Percentiles rank a stretch among this genome's conserved stretches.
phyloP scores from a whole-genome alignment of 2,888 invertebrate genomes.

The Temnothorax ravouxi region DNA sequence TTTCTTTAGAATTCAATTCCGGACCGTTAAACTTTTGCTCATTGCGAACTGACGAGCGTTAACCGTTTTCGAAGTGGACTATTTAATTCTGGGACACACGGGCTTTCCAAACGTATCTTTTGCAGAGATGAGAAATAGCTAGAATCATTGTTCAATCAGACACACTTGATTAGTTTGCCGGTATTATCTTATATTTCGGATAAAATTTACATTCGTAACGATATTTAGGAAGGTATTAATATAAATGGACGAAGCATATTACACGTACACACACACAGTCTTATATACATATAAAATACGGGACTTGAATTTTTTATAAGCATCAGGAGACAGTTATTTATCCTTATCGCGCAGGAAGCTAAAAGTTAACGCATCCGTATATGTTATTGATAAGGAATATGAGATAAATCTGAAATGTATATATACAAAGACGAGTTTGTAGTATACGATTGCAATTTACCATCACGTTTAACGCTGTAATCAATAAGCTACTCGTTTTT shows the following conservation, averaged over 20 bases:
- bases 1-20: constrained; percentile 74
- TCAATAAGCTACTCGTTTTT: constrained; percentile 38
- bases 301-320: background rate
- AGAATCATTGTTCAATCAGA: background rate
- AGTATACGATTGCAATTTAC: constrained; percentile 15
- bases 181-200: background rate
- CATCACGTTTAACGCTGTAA: constrained; percentile 52
- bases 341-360: constrained; percentile 26
- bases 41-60: constrained; percentile 75
- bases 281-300: background rate
- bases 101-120: background rate
- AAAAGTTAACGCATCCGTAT: constrained; percentile 5
- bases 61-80: constrained; percentile 62
- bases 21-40: constrained; percentile 77
- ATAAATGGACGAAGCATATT: background rate
- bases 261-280: too few species aligned
- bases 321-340: background rate
- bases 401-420: background rate
- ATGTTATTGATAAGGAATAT: constrained; percentile 10
- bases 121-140: constrained; percentile 5
- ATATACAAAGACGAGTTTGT: background rate
- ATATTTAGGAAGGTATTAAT: background rate
- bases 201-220: background rate
- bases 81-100: constrained; percentile 22
- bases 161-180: background rate